These are phyloP conservation scores for Drosophila rubida DNA, from an alignment of 2,888 invertebrate genomes.

Conservation along the genomic window DNA sequence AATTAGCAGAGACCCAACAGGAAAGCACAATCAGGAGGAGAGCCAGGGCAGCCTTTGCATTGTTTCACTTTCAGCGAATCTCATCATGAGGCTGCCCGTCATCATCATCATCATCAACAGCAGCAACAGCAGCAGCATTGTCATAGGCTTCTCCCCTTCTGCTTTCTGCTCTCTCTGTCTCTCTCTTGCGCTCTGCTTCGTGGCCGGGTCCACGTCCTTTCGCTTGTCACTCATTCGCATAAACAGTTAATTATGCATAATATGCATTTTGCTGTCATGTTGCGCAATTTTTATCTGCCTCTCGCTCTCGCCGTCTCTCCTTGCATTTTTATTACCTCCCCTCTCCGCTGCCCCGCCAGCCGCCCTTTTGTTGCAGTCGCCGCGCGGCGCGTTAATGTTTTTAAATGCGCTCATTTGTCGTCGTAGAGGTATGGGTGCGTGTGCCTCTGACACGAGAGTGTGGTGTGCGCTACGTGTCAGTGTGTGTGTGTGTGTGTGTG, in stretches of 20 bases:
- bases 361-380: conserved; percentile 26
- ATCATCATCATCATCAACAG: conserved; percentile 56
- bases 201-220: conserved; percentile 66
- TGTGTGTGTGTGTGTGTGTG: conserved; percentile 26
- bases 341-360: conserved; percentile 1
- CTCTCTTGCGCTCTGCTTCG: conserved; percentile 12
- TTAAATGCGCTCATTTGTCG: conserved; percentile 73
- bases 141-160: conserved; percentile 34
- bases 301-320: neutral
- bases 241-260: conserved; percentile 84
- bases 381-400: conserved; percentile 63
- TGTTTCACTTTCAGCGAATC: conserved; percentile 75
- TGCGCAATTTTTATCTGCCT: conserved; percentile 71
- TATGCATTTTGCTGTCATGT: conserved; percentile 82
- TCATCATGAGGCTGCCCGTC: conserved; percentile 54
- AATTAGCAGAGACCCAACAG: conserved; percentile 63
- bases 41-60: conserved; percentile 45
- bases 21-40: conserved; percentile 32
- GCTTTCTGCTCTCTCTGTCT: neutral
- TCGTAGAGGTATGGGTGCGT: conserved; percentile 6
- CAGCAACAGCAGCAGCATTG: conserved; percentile 62
- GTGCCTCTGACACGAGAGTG: conserved; percentile 10
- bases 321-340: conserved; percentile 54
- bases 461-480: conserved; percentile 8
- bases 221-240: conserved; percentile 77